phyloP scores from a whole-genome alignment of 2,113 vertebrate species.

The Maylandia zebra region DNA sequence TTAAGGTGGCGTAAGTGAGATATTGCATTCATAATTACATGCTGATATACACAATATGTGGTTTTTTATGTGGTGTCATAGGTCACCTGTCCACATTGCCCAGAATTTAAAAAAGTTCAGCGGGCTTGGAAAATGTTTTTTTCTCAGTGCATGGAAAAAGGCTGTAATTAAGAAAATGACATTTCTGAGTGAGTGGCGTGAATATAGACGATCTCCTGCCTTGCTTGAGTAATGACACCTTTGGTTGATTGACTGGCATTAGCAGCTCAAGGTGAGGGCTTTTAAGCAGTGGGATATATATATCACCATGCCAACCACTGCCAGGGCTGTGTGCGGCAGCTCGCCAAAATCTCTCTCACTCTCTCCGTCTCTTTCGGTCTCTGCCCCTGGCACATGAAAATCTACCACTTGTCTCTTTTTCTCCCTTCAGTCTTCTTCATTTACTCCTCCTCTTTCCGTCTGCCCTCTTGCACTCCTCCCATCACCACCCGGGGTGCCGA shows the following conservation, averaged over 20 bases:
- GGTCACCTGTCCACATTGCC: not conserved
- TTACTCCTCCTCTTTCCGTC: not conserved
- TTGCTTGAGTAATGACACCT: not conserved
- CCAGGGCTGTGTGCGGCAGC: not conserved
- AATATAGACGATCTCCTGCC: not conserved
- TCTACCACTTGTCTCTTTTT: not conserved
- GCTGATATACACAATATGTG: not conserved
- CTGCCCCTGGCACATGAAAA: not conserved
- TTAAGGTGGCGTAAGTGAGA: not conserved
- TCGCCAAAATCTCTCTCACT: not conserved
- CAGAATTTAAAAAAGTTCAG: not conserved
- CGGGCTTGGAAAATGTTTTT: not conserved
- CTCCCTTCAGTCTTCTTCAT: not conserved
- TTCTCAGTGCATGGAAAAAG: not conserved
- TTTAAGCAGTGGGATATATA: not conserved
- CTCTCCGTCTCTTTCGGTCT: not conserved
- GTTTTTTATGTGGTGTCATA: not conserved
- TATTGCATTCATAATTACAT: not conserved
- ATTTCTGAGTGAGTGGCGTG: not conserved
- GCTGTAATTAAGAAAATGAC: not conserved
- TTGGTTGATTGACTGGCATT: not conserved
- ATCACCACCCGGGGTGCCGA: constrained; percentile 1
- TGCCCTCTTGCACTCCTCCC: not conserved
- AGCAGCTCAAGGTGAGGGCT: constrained; percentile 2
- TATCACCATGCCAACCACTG: not conserved